Percentiles rank a stretch among this genome's conserved stretches.
These are phyloP conservation scores for Trissolcus brochymenae DNA, from an alignment of 2,888 invertebrate genomes.

Conservation along the genomic window DNA sequence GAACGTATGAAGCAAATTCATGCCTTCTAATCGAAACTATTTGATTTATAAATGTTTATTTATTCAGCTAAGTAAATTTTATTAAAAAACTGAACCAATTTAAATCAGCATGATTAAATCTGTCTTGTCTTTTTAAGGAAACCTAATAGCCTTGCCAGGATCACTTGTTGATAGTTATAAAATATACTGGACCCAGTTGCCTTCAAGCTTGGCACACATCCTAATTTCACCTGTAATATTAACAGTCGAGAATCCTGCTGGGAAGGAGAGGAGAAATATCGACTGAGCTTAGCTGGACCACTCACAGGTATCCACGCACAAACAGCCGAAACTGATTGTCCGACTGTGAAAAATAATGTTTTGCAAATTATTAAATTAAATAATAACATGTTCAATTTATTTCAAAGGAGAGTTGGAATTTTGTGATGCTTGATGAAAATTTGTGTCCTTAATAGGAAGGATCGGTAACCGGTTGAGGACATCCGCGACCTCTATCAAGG, in stretches of 20 bases:
- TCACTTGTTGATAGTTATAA: neutral
- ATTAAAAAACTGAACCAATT: no score
- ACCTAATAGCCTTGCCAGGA: neutral
- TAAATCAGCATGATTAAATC: no score
- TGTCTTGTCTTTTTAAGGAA: neutral
- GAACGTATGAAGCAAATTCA: no score
- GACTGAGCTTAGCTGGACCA: constrained; percentile 35
- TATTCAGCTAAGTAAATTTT: no score
- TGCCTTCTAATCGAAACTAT: no score
- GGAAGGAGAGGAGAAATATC: constrained; percentile 33
- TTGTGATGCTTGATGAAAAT: neutral
- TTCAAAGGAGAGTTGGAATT: neutral
- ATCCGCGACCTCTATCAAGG: constrained; percentile 34
- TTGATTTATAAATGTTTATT: no score
- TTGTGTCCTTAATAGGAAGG: constrained; percentile 5
- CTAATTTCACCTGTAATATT: constrained; percentile 45
- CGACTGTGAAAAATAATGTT: no score
- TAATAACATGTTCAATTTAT: neutral
- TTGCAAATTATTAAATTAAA: no score
- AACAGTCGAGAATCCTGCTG: constrained; percentile 38
- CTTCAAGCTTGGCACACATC: neutral
- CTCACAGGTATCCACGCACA: constrained; percentile 11
- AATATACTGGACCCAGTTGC: neutral
- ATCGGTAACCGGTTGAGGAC: constrained; percentile 54
- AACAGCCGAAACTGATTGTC: no score